phyloP scores from a whole-genome alignment of 1,140 invertebrate genomes.

The Scaptomyza hsui region DNA sequence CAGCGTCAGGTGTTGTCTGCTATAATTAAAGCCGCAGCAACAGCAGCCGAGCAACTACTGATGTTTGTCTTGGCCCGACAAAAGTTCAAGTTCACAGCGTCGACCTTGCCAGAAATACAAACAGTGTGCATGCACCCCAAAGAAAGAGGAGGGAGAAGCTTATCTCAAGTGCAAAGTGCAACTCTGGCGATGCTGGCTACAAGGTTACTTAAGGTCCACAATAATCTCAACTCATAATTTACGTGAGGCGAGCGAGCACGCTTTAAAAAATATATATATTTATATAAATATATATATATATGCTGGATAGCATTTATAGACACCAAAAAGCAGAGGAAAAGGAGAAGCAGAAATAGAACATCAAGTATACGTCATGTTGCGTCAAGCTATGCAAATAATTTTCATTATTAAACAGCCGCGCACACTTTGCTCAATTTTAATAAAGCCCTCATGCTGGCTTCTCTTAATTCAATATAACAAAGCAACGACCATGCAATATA shows the following conservation, averaged over 20 bases:
- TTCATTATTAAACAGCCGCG: constrained; percentile 43
- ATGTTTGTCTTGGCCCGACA: constrained; percentile 51
- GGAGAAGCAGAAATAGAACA: constrained; percentile 6
- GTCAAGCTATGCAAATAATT: constrained; percentile 47
- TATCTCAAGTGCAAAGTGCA: constrained; percentile 35
- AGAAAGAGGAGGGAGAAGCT: constrained; percentile 1
- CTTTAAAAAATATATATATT: constrained; percentile 28
- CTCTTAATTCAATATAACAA: background rate
- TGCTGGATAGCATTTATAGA: background rate
- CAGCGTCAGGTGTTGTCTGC: constrained; percentile 50
- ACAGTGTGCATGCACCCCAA: background rate
- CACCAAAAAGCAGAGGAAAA: background rate
- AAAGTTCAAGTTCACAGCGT: constrained; percentile 54
- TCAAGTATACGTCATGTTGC: constrained; percentile 59
- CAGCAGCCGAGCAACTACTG: constrained; percentile 10
- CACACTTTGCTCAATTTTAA: constrained; percentile 32
- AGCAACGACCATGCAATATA: constrained; percentile 3
- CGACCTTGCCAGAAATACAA: constrained; percentile 25
- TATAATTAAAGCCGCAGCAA: constrained; percentile 46
- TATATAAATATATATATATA: no score
- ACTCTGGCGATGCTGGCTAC: constrained; percentile 10
- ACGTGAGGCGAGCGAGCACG: background rate
- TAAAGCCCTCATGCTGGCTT: constrained; percentile 28
- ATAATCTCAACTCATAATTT: constrained; percentile 28
- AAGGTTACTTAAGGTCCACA: constrained; percentile 29